A percentile compares a stretch with the other conserved stretches of the same genome.
These are phyloP conservation scores for Pseudococcus jackbeardsleyi DNA, from an alignment of 2,888 invertebrate genomes.

Conservation along the genomic window DNA sequence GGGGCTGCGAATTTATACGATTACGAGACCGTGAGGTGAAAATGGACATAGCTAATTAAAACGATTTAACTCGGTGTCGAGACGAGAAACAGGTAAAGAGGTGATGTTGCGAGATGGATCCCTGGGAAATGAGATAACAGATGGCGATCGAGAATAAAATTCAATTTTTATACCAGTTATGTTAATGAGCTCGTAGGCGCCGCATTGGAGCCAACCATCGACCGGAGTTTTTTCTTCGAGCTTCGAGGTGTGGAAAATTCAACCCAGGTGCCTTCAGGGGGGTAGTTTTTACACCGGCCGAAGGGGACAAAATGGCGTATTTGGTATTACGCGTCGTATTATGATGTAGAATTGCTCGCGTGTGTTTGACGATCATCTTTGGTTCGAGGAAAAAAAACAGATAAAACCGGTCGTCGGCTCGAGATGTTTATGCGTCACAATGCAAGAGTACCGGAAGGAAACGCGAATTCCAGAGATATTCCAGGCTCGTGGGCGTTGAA, in stretches of 20 bases:
- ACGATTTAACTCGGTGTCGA: background rate
- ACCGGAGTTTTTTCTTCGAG: background rate
- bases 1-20: background rate
- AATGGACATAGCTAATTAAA: background rate
- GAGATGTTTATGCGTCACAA: background rate
- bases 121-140: conserved; percentile 40
- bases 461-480: conserved; percentile 27
- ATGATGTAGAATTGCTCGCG: background rate
- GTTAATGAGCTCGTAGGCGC: conserved; percentile 25
- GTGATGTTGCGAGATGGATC: background rate
- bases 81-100: background rate
- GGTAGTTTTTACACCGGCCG: background rate
- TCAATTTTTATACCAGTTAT: conserved; percentile 34
- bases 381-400: background rate
- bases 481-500: conserved; percentile 26
- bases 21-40: background rate
- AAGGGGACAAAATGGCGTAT: background rate
- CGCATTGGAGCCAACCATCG: background rate
- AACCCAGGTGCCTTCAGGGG: background rate
- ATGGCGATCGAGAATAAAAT: conserved; percentile 35
- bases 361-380: background rate
- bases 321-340: background rate
- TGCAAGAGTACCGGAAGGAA: conserved; percentile 17
- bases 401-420: conserved; percentile 25
- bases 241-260: background rate